A percentile compares a stretch with the other conserved stretches of the same genome.
Conservation (phyloP, 2,888 invertebrate genomes). For the Dynastes hyllus region DNA sequence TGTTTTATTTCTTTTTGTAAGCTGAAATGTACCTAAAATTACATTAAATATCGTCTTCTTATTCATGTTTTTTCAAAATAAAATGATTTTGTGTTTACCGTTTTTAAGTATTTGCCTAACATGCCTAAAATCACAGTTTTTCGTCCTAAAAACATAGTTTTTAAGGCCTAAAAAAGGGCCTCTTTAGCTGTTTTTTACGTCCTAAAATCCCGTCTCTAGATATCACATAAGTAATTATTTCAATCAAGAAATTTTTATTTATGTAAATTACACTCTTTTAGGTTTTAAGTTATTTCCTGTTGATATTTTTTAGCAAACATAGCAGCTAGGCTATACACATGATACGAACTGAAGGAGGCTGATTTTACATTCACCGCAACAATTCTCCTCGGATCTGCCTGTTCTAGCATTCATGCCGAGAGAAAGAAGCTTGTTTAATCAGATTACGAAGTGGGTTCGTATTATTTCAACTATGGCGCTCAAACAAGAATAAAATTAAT, state of each 20-base stretch:
- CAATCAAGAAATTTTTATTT: background rate
- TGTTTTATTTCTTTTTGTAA: no score
- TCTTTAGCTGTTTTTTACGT: no score
- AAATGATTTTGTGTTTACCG: no score
- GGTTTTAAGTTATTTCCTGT: background rate
- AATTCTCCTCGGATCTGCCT: background rate
- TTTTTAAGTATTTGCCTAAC: no score
- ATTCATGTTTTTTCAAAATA: no score
- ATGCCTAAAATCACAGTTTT: no score
- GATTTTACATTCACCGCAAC: slow-evolving; percentile 4
- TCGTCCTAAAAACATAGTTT: no score
- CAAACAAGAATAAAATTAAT: slow-evolving; percentile 37
- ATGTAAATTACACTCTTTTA: background rate
- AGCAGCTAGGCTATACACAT: background rate
- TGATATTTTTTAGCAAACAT: slow-evolving; percentile 1
- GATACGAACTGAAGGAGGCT: background rate
- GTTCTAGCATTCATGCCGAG: slow-evolving; percentile 3
- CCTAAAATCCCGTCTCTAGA: no score
- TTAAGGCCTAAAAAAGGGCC: no score
- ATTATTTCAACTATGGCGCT: slow-evolving; percentile 26
- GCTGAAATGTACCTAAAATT: no score
- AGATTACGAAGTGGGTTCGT: slow-evolving; percentile 23
- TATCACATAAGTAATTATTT: background rate
- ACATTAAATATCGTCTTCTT: no score
- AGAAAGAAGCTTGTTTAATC: slow-evolving; percentile 28